Evolutionary conservation across 1,140 invertebrate genomes (phyloP).

Genomic region (Meteorus sp.): DNA sequence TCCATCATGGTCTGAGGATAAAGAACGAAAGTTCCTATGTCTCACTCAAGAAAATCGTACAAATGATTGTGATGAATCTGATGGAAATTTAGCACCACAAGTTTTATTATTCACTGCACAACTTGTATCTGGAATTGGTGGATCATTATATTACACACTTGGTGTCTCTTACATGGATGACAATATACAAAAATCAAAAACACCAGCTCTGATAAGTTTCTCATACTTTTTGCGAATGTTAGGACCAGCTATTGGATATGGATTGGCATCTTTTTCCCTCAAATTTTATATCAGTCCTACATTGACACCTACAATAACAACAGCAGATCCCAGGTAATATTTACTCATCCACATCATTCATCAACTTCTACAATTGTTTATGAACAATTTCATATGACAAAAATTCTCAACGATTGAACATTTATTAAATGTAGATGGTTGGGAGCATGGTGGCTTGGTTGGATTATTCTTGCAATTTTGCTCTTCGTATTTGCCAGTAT

Average conservation of each 20-base stretch:
- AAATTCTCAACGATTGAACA: not conserved
- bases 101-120: slow-evolving; percentile 67
- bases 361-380: not conserved
- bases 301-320: slow-evolving; percentile 69
- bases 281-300: slow-evolving; percentile 72
- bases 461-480: slow-evolving; percentile 69
- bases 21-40: slow-evolving; percentile 51
- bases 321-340: slow-evolving; percentile 65
- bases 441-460: slow-evolving; percentile 81
- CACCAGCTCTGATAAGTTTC: slow-evolving; percentile 68
- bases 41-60: slow-evolving; percentile 42
- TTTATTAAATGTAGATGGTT: slow-evolving; percentile 60
- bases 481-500: slow-evolving; percentile 66
- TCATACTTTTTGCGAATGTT: slow-evolving; percentile 72
- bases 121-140: slow-evolving; percentile 69
- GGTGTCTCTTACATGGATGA: slow-evolving; percentile 75
- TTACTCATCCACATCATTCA: not conserved
- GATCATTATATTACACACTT: slow-evolving; percentile 67
- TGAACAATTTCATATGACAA: slow-evolving; percentile 3
- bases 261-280: slow-evolving; percentile 69
- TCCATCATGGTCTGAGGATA: slow-evolving; percentile 31
- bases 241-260: slow-evolving; percentile 73
- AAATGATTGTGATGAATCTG: slow-evolving; percentile 60
- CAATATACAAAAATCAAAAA: slow-evolving; percentile 71
- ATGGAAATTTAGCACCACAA: slow-evolving; percentile 64